Evolutionary conservation across 2,797 vertebrate species (phyloP).

Genomic region (Acridotheres tristis): DNA sequence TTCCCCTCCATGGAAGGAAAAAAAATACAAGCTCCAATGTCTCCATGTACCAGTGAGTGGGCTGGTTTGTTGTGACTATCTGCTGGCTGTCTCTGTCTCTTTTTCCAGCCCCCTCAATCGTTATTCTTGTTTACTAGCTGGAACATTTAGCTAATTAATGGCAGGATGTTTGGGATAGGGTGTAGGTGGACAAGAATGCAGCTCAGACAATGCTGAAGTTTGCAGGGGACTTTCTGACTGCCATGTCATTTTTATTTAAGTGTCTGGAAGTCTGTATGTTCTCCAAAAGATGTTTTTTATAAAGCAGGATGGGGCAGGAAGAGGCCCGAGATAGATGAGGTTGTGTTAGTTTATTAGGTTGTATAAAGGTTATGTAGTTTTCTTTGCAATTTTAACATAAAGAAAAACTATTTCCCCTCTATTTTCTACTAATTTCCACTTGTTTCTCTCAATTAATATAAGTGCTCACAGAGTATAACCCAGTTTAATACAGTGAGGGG

Average conservation of each 20-base stretch:
- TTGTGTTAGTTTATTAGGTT: neutral
- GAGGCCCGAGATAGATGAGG: neutral
- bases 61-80: slow-evolving; percentile 76
- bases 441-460: neutral
- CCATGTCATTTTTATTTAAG: slow-evolving; percentile 34
- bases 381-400: neutral
- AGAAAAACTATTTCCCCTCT: neutral
- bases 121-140: slow-evolving; percentile 78
- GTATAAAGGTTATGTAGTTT: neutral
- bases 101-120: slow-evolving; percentile 71
- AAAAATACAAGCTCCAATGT: slow-evolving; percentile 24
- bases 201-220: slow-evolving; percentile 71
- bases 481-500: neutral
- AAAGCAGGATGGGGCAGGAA: slow-evolving; percentile 37
- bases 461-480: neutral
- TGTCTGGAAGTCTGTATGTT: slow-evolving; percentile 52
- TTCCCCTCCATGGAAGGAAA: slow-evolving; percentile 7
- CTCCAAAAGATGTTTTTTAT: slow-evolving; percentile 19
- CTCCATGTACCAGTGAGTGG: slow-evolving; percentile 57
- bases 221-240: slow-evolving; percentile 60
- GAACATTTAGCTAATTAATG: slow-evolving; percentile 80
- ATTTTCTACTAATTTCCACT: neutral
- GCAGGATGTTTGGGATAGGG: slow-evolving; percentile 80
- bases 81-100: slow-evolving; percentile 70
- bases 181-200: slow-evolving; percentile 80